These are phyloP conservation scores for Leucania comma DNA, from an alignment of 2,888 invertebrate species.

Conservation along the genomic window DNA sequence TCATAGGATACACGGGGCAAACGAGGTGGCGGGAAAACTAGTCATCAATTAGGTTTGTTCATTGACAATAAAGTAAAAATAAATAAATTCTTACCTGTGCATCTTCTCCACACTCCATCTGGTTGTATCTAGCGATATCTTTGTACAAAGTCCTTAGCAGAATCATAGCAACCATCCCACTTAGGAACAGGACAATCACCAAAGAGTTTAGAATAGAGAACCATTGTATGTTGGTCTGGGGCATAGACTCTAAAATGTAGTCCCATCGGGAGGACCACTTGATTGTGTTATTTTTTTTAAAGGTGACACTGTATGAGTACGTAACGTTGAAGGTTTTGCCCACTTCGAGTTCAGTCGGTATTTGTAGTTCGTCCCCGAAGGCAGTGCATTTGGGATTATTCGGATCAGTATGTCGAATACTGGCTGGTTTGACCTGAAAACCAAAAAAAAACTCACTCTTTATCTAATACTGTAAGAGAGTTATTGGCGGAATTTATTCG, in stretches of 20 bases:
- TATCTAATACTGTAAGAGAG: neutral
- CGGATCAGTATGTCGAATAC: slow-evolving; percentile 88
- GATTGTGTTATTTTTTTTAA: slow-evolving; percentile 94
- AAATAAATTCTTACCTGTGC: slow-evolving; percentile 94
- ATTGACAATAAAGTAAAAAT: too few relatives aligned
- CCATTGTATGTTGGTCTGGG: slow-evolving; percentile 99
- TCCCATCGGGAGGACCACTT: slow-evolving; percentile 99
- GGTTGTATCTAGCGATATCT: slow-evolving; percentile 99
- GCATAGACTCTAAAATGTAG: slow-evolving; percentile 99
- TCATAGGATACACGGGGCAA: too few relatives aligned
- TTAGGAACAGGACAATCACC: slow-evolving; percentile 98
- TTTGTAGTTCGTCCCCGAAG: slow-evolving; percentile 92
- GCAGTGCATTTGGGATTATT: slow-evolving; percentile 87
- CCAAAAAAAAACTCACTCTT: slow-evolving; percentile 16
- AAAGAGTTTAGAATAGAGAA: slow-evolving; percentile 99
- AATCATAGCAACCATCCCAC: slow-evolving; percentile 99
- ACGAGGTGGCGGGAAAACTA: too few relatives aligned
- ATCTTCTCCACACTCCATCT: slow-evolving; percentile 96
- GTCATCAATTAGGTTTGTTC: neutral
- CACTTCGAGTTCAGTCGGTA: slow-evolving; percentile 91
- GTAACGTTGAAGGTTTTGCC: slow-evolving; percentile 91
- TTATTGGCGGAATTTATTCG: too few relatives aligned
- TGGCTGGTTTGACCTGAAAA: slow-evolving; percentile 88
- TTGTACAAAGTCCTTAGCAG: slow-evolving; percentile 98
- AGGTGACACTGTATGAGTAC: slow-evolving; percentile 97